Percentiles rank a stretch among this genome's conserved stretches.
Evolutionary conservation across 2,113 vertebrate species (phyloP).

Genomic region (Anseranas semipalmata): DNA sequence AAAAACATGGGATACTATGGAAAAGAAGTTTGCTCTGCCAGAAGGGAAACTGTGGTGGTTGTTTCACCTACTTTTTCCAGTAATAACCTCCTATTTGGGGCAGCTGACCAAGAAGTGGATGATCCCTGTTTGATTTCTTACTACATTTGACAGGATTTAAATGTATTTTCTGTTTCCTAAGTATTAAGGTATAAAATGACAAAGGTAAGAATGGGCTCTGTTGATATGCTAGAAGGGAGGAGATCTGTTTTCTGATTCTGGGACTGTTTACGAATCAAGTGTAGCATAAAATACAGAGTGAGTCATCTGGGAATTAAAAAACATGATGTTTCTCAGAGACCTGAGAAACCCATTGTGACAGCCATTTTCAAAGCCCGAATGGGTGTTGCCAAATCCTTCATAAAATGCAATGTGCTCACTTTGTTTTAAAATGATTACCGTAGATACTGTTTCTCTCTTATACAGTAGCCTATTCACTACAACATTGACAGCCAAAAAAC

Average conservation of each 20-base stretch:
- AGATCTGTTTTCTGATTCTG: neutral
- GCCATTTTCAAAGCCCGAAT: neutral
- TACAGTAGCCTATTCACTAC: neutral
- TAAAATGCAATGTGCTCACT: neutral
- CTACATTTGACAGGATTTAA: neutral
- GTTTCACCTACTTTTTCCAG: neutral
- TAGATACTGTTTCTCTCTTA: neutral
- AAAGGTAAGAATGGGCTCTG: neutral
- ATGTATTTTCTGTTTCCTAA: neutral
- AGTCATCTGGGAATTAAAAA: neutral
- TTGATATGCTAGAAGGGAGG: neutral
- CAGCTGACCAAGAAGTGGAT: neutral
- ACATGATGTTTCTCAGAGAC: neutral
- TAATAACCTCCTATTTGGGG: neutral
- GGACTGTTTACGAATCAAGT: neutral
- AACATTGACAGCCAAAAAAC: neutral
- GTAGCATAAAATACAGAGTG: neutral
- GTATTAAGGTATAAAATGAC: neutral
- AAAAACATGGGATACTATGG: neutral
- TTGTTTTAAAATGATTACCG: neutral
- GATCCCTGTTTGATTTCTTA: neutral
- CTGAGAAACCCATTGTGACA: neutral
- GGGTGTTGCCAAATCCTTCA: neutral
- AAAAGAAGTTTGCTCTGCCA: neutral
- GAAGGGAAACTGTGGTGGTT: neutral